Evolutionary conservation across 2,888 invertebrate genomes (phyloP).

Genomic region (Fabriciana adippe): DNA sequence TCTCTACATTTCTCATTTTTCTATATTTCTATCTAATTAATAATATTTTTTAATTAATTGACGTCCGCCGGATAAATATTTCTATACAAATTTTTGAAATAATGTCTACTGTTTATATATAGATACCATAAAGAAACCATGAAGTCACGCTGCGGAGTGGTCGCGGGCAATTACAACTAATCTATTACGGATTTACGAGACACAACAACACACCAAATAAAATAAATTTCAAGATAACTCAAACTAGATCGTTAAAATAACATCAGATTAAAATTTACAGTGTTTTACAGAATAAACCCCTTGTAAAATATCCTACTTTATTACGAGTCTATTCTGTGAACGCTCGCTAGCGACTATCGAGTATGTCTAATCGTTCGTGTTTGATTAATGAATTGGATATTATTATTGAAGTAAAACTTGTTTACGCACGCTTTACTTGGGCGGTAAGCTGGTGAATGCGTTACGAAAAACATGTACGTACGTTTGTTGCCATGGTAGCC

Average conservation of each 20-base stretch:
- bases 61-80: too few species aligned
- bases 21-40: too few species aligned
- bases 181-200: slow-evolving; percentile 23
- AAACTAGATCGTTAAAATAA: slow-evolving; percentile 17
- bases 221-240: slow-evolving; percentile 22
- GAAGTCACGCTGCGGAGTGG: slow-evolving; percentile 10
- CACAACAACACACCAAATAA: slow-evolving; percentile 10
- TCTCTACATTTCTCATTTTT: too few species aligned
- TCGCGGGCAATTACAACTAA: slow-evolving; percentile 19
- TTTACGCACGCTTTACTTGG: too few species aligned
- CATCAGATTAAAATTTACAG: not conserved
- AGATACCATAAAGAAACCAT: slow-evolving; percentile 2
- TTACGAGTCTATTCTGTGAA: not conserved
- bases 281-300: too few species aligned
- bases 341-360: not conserved
- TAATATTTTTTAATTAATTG: too few species aligned
- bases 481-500: too few species aligned
- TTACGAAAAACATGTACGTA: too few species aligned
- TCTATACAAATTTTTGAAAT: not conserved
- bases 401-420: too few species aligned
- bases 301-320: too few species aligned
- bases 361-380: not conserved
- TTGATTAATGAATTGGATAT: not conserved
- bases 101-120: not conserved
- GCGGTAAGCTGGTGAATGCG: too few species aligned